Base-by-base conservation (phyloP, 2,888 invertebrate genomes). In the Phorcus lineatus region DNA sequence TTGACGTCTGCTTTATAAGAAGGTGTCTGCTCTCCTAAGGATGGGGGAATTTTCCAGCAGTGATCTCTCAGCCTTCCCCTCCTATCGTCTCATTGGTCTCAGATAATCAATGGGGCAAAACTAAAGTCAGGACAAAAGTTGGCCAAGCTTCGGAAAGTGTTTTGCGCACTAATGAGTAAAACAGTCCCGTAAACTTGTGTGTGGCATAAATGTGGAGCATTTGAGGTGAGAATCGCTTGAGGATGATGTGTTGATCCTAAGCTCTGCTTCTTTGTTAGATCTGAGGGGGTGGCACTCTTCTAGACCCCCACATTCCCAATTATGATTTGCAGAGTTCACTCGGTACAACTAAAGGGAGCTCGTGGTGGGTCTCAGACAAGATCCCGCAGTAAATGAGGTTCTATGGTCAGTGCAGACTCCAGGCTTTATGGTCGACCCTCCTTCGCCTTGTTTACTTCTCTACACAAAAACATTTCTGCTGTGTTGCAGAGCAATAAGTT, bases 131-230 rank as follows among this genome's bases (percentile, higher is more conserved):
- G 62, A 24, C 28, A 24, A 62, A 62, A 62, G 62, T 62, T 62
- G 62, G 62, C 62, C 62, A 62, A 62, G 62, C 62, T 62, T 62
- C 28, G 62, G 17, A 28, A 62, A 62, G 28, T 62, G 28, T 62
- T 62, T 19, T 24, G 62, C 24, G 62, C 62, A 24, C 62, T 62
- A 62, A 62, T 62, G 62, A 28, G 28, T 24, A 62, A 62, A 62
- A 24, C 62, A 62, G 62, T 24, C 28, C 62, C 28, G 28, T 62
- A 17, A 16, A 28, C 28, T 62, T 62, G 16, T 62, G 62, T 62
- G 62, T 62, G 62, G 62, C 62, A 62, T 24, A 28, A 24, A 62
- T 22, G 62, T 62, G 62, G 28, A 62, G 62, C 28, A 62, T 24
- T 62, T 62, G 28, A 28, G 28, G 62, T 13, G 62, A 28, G n/a